Conservation (phyloP, 2,113 vertebrate genomes). For the Sialia sialis region DNA sequence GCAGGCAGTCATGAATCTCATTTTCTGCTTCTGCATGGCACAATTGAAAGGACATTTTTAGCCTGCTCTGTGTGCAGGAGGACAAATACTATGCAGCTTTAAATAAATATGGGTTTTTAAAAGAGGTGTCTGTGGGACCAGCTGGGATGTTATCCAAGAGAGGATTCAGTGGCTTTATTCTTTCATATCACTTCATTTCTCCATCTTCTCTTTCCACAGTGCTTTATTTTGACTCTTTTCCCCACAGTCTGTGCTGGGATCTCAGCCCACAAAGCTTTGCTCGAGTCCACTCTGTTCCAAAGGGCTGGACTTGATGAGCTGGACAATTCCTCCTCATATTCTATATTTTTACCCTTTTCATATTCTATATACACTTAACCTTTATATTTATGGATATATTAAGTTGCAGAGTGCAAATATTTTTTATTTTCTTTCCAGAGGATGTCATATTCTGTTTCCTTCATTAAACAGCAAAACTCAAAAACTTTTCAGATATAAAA, state of each 20-base stretch:
- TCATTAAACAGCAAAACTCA: not conserved
- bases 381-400: not conserved
- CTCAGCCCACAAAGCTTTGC: not conserved
- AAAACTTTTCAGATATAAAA: not conserved
- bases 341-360: not conserved
- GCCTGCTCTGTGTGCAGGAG: not conserved
- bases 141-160: not conserved
- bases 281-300: rapidly evolving
- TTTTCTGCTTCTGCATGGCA: not conserved
- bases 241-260: not conserved
- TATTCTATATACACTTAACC: not conserved
- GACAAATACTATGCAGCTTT: not conserved
- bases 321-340: not conserved
- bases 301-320: not conserved
- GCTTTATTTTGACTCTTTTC: not conserved
- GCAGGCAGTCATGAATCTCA: not conserved
- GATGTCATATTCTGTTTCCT: not conserved
- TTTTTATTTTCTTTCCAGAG: not conserved
- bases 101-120: not conserved
- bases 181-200: not conserved
- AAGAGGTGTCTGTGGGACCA: not conserved
- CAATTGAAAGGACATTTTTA: not conserved
- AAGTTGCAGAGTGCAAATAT: not conserved
- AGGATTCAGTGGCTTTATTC: not conserved
- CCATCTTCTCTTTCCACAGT: not conserved